Percentiles rank a stretch among this genome's conserved stretches.
Conservation (phyloP, 37 sponge, comb jelly and placozoan genomes). For the Bolinopsis microptera region DNA sequence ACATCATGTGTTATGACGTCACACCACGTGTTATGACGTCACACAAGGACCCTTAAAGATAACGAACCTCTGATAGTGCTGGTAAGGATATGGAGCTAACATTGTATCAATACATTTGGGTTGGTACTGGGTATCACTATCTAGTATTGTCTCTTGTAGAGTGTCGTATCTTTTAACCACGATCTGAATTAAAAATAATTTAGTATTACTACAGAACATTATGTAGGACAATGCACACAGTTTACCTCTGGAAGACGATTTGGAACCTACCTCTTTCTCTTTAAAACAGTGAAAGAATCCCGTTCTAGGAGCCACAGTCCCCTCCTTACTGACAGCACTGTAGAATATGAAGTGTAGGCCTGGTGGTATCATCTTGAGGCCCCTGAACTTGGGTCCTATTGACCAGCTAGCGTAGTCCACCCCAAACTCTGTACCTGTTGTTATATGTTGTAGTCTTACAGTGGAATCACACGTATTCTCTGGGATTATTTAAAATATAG, state of each 20-base stretch:
- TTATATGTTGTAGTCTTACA: no score
- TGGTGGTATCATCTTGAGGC: conserved; percentile 98
- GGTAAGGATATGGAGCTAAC: conserved; percentile 50
- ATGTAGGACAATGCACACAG: no score
- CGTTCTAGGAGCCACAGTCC: conserved; percentile 83
- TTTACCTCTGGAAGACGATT: no score
- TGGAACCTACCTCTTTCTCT: conserved; percentile 73
- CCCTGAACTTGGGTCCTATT: conserved; percentile 86
- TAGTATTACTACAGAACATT: no score
- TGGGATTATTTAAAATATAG: no score
- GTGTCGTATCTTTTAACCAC: conserved; percentile 19
- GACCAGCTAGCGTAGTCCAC: conserved; percentile 95
- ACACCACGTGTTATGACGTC: no score
- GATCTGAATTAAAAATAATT: neutral
- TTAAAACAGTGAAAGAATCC: conserved; percentile 91
- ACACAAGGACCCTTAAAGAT: no score
- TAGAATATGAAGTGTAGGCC: conserved; percentile 92
- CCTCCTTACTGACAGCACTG: conserved; percentile 84
- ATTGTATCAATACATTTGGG: neutral
- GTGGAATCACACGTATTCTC: no score
- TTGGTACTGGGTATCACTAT: neutral
- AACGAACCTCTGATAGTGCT: conserved; percentile 29
- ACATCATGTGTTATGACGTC: no score
- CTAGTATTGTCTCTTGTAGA: neutral
- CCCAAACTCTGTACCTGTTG: conserved; percentile 84